Evolutionary conservation across 2,113 vertebrate genomes (phyloP).

Genomic region (Aleadryas rufinucha): DNA sequence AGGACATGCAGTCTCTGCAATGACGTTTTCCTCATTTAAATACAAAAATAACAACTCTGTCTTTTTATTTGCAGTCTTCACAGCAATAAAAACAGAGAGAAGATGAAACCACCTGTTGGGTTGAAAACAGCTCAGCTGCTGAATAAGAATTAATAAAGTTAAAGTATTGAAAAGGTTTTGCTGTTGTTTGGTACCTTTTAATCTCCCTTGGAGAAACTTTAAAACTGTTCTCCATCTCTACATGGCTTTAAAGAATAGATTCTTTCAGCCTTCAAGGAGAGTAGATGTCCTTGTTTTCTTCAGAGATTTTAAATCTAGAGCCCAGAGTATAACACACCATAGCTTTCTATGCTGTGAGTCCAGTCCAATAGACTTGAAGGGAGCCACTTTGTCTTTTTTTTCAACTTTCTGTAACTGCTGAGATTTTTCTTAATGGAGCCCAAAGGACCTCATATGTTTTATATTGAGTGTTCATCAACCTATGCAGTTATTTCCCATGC

Average conservation of each 20-base stretch:
- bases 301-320: not conserved
- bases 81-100: not conserved
- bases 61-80: not conserved
- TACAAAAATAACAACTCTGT: not conserved
- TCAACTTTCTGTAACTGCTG: not conserved
- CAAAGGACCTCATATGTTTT: not conserved
- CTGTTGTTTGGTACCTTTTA: not conserved
- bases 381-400: not conserved
- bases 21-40: not conserved
- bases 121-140: not conserved
- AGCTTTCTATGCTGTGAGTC: not conserved
- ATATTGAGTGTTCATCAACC: not conserved
- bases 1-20: not conserved
- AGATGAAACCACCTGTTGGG: not conserved
- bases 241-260: not conserved
- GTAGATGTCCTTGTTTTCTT: not conserved
- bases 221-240: not conserved
- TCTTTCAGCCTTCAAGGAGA: not conserved
- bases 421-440: not conserved
- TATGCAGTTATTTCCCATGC: not conserved
- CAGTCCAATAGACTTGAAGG: not conserved
- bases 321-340: rapidly evolving
- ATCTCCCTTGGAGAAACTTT: not conserved
- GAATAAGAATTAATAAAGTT: not conserved
- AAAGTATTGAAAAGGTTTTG: not conserved